A percentile compares a stretch with the other conserved stretches of the same genome.
phyloP scores from a whole-genome alignment of 1,140 invertebrate genomes.

The Habropoda laboriosa region DNA sequence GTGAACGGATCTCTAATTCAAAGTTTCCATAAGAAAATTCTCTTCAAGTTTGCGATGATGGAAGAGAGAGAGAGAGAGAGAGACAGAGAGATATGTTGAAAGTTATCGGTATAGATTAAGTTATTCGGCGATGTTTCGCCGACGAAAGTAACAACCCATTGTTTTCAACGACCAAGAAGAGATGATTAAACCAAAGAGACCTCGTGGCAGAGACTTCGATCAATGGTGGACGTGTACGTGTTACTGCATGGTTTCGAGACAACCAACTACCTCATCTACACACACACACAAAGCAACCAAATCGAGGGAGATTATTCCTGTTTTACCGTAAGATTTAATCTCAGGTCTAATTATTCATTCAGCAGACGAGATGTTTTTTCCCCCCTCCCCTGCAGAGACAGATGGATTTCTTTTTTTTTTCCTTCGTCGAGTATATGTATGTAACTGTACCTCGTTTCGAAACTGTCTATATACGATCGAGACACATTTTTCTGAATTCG shows the following conservation, averaged over 20 bases:
- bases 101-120: neutral
- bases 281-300: too few relatives aligned
- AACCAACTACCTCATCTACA: conserved; percentile 49
- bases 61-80: too few relatives aligned
- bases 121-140: neutral
- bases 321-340: conserved; percentile 31
- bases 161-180: neutral
- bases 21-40: too few relatives aligned
- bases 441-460: neutral
- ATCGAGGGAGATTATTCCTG: conserved; percentile 31
- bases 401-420: neutral
- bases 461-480: neutral
- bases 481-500: too few relatives aligned
- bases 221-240: conserved; percentile 6
- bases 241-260: conserved; percentile 20
- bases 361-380: neutral
- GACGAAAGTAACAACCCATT: neutral
- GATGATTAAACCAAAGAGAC: conserved; percentile 50
- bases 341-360: conserved; percentile 5
- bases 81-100: too few relatives aligned
- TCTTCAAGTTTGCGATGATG: too few relatives aligned
- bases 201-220: neutral
- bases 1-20: neutral
- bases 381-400: neutral
- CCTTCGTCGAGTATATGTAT: too few relatives aligned